These are phyloP conservation scores for Triplophysa dalaica DNA, from an alignment of 2,113 vertebrate genomes.

Conservation along the genomic window DNA sequence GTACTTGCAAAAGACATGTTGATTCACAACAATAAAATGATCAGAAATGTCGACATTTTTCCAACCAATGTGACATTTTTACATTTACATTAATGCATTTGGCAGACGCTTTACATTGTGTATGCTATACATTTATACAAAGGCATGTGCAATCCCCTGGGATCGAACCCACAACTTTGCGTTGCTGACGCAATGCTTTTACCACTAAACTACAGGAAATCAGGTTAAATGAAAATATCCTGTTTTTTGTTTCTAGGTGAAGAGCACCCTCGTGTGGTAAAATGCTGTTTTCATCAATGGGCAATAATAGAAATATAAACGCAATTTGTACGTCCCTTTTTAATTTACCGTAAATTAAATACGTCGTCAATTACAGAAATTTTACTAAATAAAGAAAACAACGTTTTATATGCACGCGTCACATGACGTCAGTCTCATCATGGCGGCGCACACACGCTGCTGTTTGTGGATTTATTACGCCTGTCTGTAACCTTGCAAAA, in stretches of 20 bases:
- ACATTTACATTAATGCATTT: neutral
- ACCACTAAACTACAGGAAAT: too few relatives aligned
- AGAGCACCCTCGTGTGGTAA: slow-evolving; percentile 12
- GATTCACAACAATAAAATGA: neutral
- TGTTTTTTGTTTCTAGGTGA: neutral
- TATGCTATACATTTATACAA: too few relatives aligned
- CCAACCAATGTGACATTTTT: neutral
- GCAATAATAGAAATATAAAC: neutral
- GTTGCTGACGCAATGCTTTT: too few relatives aligned
- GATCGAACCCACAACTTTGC: too few relatives aligned
- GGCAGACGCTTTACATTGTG: too few relatives aligned
- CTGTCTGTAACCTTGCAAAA: slow-evolving; percentile 3
- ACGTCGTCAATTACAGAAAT: neutral
- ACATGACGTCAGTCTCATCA: neutral
- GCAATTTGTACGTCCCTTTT: neutral
- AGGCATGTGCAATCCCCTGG: too few relatives aligned
- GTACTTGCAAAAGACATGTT: neutral
- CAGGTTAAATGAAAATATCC: too few relatives aligned
- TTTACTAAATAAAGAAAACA: neutral
- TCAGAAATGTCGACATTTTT: neutral
- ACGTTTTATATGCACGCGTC: neutral
- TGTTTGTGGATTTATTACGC: neutral
- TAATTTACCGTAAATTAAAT: neutral
- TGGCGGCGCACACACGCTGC: neutral
- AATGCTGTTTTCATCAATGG: neutral